Base-by-base conservation (phyloP, 2,888 invertebrate species). In the Cryptocephalus primarius region DNA sequence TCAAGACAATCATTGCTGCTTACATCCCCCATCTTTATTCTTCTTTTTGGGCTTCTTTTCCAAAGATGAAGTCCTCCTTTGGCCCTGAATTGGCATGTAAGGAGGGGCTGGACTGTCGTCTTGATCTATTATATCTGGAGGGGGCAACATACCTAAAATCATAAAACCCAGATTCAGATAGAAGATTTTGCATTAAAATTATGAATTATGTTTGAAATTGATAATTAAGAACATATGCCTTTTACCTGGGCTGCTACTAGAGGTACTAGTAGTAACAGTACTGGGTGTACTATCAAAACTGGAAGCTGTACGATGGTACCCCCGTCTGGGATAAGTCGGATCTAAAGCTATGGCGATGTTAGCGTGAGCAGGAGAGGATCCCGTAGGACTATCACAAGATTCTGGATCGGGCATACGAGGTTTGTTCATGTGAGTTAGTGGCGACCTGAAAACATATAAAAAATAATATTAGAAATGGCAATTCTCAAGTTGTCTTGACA, bases 21-120 rank as follows among this genome's bases (percentile, higher is more conserved):
- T 68, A 53, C 69, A 69, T 4, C 67, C 65, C 12, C 66, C 64
- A 49, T 68, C 68, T 48, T 65, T 67, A 32, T 51, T 57, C 46
- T 65, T 66, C 49, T 62, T 63, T 51, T 68, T 69, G 53, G 75
- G 74, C 53, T 77, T 75, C 60, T 82, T 81, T 58, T 80, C 78
- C 49, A 76, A 72, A 50, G 79, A 77, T n/a, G 79, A 72, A 1
- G 74, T 76, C 56, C 84, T 72, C 49, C 84, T 72, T 59, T 85
- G 84, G 42, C 85, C 85, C 66, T 83, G 85, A 60, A 85, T 83
- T 42, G 85, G 85, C 84, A 85, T 84, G 61, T 85, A 85, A 46
- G 84, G 83, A 8, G 83, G 82, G 39, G 75, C 76, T 39, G 76
- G 74, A 54, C 72, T 73, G 40, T 74, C 72, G 56, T 79, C 79